Percentiles rank a stretch among this genome's conserved stretches.
Evolutionary conservation across 2,797 vertebrate species (phyloP).

Genomic region (Cyclopterus lumpus): DNA sequence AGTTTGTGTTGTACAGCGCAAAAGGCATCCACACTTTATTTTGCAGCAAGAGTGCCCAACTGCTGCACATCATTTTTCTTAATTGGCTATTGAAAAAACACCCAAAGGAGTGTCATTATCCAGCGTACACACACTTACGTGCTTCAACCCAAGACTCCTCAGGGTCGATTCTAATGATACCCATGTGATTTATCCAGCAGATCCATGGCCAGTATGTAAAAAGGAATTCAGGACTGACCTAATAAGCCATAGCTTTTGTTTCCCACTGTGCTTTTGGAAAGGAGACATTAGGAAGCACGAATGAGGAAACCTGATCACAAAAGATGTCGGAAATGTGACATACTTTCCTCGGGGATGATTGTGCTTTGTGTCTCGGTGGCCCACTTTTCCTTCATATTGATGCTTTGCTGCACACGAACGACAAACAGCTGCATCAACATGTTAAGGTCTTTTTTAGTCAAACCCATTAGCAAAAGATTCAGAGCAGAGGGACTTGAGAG

Average conservation of each 20-base stretch:
- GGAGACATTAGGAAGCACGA: constrained; percentile 54
- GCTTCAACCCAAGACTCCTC: constrained; percentile 48
- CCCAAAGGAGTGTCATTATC: constrained; percentile 63
- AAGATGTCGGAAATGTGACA: constrained; percentile 78
- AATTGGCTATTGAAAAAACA: constrained; percentile 55
- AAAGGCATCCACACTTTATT: constrained; percentile 17
- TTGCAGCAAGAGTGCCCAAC: constrained; percentile 31
- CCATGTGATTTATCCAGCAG: constrained; percentile 71
- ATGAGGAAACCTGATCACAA: constrained; percentile 76
- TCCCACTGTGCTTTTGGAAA: constrained; percentile 63
- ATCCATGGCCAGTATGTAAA: constrained; percentile 65
- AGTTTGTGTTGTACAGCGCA: constrained; percentile 29
- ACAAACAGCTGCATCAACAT: constrained; percentile 70
- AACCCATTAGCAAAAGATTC: constrained; percentile 62
- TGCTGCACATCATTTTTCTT: constrained; percentile 38
- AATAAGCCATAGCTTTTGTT: constrained; percentile 73
- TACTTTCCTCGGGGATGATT: constrained; percentile 76
- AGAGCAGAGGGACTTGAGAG: constrained; percentile 26
- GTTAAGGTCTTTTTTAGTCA: constrained; percentile 55
- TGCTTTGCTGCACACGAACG: constrained; percentile 70
- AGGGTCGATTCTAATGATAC: constrained; percentile 74
- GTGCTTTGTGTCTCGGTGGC: constrained; percentile 74
- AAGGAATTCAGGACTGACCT: constrained; percentile 67
- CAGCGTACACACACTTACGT: constrained; percentile 28
- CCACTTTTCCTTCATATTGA: constrained; percentile 72